Percentiles rank a stretch among this genome's conserved stretches.
These are phyloP conservation scores for Pammene fasciana DNA, from an alignment of 2,888 invertebrate genomes.

Conservation along the genomic window DNA sequence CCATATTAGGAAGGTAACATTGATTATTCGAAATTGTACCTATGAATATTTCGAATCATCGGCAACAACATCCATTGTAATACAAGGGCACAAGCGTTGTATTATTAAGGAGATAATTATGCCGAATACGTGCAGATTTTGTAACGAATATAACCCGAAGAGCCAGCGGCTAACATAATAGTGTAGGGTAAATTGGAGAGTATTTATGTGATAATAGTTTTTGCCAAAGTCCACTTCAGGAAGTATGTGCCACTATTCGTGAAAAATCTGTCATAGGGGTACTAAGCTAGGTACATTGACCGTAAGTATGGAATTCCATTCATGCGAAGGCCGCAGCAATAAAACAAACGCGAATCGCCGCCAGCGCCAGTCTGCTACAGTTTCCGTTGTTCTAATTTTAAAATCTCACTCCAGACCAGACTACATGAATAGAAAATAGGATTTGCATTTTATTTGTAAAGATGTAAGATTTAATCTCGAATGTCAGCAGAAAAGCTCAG, in stretches of 20 bases:
- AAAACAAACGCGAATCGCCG: slow-evolving; percentile 57
- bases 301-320: slow-evolving; percentile 63
- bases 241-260: too few relatives aligned
- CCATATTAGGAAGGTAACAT: slow-evolving; percentile 27
- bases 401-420: slow-evolving; percentile 56
- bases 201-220: too few relatives aligned
- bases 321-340: slow-evolving; percentile 75
- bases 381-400: slow-evolving; percentile 81
- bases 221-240: too few relatives aligned
- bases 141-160: too few relatives aligned
- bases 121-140: too few relatives aligned
- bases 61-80: neutral
- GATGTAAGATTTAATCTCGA: slow-evolving; percentile 53
- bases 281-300: slow-evolving; percentile 57
- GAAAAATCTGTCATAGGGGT: too few relatives aligned
- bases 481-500: slow-evolving; percentile 50
- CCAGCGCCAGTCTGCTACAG: slow-evolving; percentile 53
- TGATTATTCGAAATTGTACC: neutral
- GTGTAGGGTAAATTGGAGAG: too few relatives aligned
- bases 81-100: neutral
- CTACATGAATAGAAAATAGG: slow-evolving; percentile 49
- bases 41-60: slow-evolving; percentile 1
- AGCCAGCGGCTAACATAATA: too few relatives aligned
- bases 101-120: too few relatives aligned
- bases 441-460: slow-evolving; percentile 56